A percentile compares a stretch with the other conserved stretches of the same genome.
Conservation (phyloP, 2,888 invertebrate species). For the Conomelus anceps region DNA sequence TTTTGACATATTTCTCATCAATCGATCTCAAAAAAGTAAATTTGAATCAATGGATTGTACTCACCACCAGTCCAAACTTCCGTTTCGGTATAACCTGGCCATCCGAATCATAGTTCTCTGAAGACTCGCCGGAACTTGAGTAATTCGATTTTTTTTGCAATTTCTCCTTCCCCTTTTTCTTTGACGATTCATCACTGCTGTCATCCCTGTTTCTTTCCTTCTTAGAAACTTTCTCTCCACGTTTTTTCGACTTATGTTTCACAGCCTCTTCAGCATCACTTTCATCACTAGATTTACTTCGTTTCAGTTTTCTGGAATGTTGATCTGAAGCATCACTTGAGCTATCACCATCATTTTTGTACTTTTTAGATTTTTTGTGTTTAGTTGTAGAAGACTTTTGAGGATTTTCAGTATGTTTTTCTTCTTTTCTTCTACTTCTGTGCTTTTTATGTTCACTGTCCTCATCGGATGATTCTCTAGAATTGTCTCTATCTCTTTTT, state of each 20-base stretch:
- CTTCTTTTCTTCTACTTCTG: slow-evolving; percentile 3
- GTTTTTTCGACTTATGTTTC: background rate
- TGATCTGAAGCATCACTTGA: background rate
- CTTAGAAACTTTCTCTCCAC: background rate
- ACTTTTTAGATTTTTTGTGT: slow-evolving; percentile 2
- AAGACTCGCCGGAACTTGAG: background rate
- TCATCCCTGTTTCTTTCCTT: background rate
- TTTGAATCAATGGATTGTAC: background rate
- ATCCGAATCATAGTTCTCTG: background rate
- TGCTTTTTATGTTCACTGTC: background rate
- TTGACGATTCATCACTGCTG: background rate
- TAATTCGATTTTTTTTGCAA: no score
- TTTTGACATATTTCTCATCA: background rate
- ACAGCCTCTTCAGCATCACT: background rate
- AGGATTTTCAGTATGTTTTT: slow-evolving; percentile 1
- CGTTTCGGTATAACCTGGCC: background rate
- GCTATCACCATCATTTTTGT: background rate
- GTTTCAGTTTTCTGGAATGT: slow-evolving; percentile 1
- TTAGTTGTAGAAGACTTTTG: no score
- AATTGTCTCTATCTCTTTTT: background rate
- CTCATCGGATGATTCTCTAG: background rate
- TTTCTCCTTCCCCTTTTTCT: background rate
- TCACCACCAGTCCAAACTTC: slow-evolving; percentile 19
- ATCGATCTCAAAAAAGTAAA: background rate
- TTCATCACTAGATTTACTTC: background rate